A percentile compares a stretch with the other conserved stretches of the same genome.
Conservation (phyloP, 2,888 invertebrate genomes). For the Syritta pipiens region DNA sequence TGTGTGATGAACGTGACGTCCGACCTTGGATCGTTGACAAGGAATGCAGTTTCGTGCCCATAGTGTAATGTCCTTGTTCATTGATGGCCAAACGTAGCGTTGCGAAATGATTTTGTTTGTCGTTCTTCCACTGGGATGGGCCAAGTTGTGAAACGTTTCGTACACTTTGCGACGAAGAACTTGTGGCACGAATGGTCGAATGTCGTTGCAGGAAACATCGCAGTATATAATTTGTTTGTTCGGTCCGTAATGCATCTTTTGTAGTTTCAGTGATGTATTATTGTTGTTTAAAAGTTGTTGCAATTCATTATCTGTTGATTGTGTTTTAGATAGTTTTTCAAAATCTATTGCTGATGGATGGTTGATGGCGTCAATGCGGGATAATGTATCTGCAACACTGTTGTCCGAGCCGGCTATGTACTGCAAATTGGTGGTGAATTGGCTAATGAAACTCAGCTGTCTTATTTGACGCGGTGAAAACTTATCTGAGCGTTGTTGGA, state of each 20-base stretch:
- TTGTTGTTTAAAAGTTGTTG: not conserved
- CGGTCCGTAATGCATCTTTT: not conserved
- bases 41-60: constrained; percentile 24
- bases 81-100: constrained; percentile 23
- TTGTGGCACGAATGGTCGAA: constrained; percentile 3
- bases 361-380: constrained; percentile 6
- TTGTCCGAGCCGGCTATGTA: too few species aligned
- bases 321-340: not conserved
- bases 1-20: constrained; percentile 9
- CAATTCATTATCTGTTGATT: not conserved
- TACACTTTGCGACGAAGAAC: not conserved
- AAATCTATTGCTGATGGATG: constrained; percentile 1
- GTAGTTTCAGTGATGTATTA: not conserved
- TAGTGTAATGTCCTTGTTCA: constrained; percentile 27
- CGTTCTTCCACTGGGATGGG: not conserved
- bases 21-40: constrained; percentile 30
- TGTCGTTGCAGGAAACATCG: constrained; percentile 5
- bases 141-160: not conserved
- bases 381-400: constrained; percentile 15
- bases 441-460: too few species aligned
- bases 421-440: too few species aligned
- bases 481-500: too few species aligned
- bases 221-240: not conserved
- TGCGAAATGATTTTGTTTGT: not conserved
- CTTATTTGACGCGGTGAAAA: too few species aligned